phyloP scores from a whole-genome alignment of 2,113 vertebrate genomes.

The Corythoichthys haematopterus region DNA sequence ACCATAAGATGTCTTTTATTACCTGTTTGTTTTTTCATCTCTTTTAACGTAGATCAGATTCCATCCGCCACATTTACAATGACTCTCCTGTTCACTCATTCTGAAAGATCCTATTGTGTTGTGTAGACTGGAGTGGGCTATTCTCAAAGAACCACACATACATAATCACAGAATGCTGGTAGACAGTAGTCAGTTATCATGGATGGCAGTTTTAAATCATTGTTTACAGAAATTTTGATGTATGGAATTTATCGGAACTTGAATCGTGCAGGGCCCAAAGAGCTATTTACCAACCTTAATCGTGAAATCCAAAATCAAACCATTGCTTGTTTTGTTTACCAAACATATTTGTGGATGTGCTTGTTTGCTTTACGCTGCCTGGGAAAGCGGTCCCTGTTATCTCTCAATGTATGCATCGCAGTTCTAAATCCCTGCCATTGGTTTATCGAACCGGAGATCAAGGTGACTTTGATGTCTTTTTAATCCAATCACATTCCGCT shows the following conservation, averaged over 20 bases:
- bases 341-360: constrained; percentile 13
- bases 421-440: constrained; percentile 55
- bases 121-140: not conserved
- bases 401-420: constrained; percentile 41
- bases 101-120: constrained; percentile 20
- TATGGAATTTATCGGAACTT: constrained; percentile 22
- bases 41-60: constrained; percentile 48
- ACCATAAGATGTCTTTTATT: constrained; percentile 42
- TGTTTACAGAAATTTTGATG: constrained; percentile 50
- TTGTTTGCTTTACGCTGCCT: constrained; percentile 55
- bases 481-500: constrained; percentile 63
- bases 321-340: constrained; percentile 47
- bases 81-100: constrained; percentile 29
- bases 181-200: constrained; percentile 23
- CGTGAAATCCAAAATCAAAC: constrained; percentile 30
- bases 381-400: constrained; percentile 24
- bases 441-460: constrained; percentile 53
- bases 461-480: constrained; percentile 62
- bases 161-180: not conserved
- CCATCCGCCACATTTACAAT: constrained; percentile 42
- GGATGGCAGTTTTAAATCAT: constrained; percentile 17
- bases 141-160: not conserved
- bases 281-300: constrained; percentile 34
- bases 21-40: constrained; percentile 33
- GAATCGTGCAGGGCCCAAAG: constrained; percentile 55